Conservation (phyloP, 2,113 vertebrate genomes). For the Beaufortia kweichowensis region DNA sequence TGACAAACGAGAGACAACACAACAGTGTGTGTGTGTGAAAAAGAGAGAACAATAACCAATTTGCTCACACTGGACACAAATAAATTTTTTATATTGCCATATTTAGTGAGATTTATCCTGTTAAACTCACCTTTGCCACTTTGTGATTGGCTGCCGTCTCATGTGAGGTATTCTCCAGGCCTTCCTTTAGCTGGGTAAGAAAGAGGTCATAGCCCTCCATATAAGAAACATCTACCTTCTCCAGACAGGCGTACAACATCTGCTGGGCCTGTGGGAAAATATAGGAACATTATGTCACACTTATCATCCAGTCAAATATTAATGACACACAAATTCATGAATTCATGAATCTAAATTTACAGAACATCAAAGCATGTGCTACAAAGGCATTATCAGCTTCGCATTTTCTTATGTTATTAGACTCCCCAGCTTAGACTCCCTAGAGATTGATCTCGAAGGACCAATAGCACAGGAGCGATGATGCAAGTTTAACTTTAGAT, state of each 20-base stretch:
- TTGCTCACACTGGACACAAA: no score
- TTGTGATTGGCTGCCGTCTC: constrained; percentile 99
- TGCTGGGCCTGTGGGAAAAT: constrained; percentile 86
- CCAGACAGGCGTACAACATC: constrained; percentile 91
- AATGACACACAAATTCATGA: background rate
- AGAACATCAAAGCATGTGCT: background rate
- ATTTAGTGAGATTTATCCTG: background rate
- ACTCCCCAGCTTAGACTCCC: background rate
- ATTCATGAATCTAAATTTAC: background rate
- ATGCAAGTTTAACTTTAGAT: background rate
- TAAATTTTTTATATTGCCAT: no score
- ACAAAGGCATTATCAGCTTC: background rate
- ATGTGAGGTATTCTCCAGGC: constrained; percentile 98
- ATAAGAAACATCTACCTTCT: constrained; percentile 95
- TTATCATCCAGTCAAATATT: background rate
- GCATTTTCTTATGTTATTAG: background rate
- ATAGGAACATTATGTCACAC: background rate
- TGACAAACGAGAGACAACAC: constrained; percentile 21
- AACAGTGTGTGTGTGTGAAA: background rate
- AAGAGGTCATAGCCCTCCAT: constrained; percentile 96
- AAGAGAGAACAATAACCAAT: background rate
- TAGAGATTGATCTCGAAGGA: background rate
- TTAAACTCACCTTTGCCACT: constrained; percentile 92
- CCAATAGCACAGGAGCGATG: background rate
- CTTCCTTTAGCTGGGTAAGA: constrained; percentile 95